Evolutionary conservation across 2,888 invertebrate genomes (phyloP).

Genomic region (Catonia carolina): DNA sequence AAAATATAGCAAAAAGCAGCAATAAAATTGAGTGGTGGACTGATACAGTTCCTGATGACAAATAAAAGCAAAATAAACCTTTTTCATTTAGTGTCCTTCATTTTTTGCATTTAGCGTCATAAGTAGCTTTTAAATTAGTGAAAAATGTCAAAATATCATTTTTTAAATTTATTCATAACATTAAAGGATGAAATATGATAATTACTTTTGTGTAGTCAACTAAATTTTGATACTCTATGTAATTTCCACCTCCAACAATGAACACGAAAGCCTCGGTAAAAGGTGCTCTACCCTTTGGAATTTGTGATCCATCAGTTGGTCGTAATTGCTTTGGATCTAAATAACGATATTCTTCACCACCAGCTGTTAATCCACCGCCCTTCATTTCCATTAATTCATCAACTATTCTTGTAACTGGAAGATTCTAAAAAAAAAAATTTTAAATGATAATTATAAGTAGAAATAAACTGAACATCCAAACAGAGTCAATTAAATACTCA

Average conservation of each 20-base stretch:
- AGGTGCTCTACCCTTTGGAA: conserved; percentile 54
- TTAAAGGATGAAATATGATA: no score
- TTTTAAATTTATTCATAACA: no score
- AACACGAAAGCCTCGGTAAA: conserved; percentile 88
- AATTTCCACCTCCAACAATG: conserved; percentile 91
- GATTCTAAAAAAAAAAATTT: conserved; percentile 63
- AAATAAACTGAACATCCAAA: neutral
- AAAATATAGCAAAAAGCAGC: no score
- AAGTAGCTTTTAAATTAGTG: no score
- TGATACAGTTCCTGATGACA: no score
- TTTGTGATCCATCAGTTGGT: conserved; percentile 55
- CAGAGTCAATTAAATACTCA: conserved; percentile 11
- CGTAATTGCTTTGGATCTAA: conserved; percentile 93
- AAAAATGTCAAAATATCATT: no score
- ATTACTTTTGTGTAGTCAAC: conserved; percentile 86
- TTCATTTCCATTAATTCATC: conserved; percentile 82
- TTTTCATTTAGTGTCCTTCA: no score
- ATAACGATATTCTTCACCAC: conserved; percentile 77
- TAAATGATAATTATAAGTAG: conserved; percentile 24
- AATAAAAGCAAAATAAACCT: no score
- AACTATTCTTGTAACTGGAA: conserved; percentile 89
- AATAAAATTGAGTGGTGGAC: no score
- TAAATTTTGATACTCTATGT: conserved; percentile 98
- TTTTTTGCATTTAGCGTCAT: no score
- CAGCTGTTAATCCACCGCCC: conserved; percentile 60